Percentiles rank a stretch among this genome's conserved stretches.
Evolutionary conservation across 2,797 vertebrate genomes (phyloP).

Genomic region (Carcharodon carcharias): DNA sequence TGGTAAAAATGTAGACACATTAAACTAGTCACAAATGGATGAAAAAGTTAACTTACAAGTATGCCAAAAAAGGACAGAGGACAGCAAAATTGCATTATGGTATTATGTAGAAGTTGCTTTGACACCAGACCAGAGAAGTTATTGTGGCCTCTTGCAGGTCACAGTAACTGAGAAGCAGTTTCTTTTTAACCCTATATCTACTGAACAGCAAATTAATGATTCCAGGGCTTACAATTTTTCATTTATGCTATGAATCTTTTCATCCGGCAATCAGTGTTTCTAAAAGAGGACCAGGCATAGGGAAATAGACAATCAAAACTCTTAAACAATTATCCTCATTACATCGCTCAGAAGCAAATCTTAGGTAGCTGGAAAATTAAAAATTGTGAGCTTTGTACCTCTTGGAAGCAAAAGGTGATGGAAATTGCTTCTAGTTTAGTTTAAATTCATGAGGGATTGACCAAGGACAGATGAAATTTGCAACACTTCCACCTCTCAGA

Average conservation of each 20-base stretch:
- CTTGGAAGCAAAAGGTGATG: no score
- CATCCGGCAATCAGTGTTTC: not conserved
- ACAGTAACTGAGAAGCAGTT: not conserved
- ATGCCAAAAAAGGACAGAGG: not conserved
- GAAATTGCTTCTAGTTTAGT: not conserved
- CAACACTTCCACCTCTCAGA: no score
- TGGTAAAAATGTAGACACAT: conserved; percentile 18
- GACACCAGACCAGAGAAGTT: not conserved
- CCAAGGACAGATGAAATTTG: not conserved
- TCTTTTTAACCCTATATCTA: not conserved
- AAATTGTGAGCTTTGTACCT: not conserved
- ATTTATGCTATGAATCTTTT: not conserved
- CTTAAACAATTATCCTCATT: conserved; percentile 9
- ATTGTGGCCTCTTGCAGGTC: not conserved
- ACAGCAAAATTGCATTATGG: not conserved
- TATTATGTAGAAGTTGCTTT: not conserved
- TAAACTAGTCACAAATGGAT: conserved; percentile 11
- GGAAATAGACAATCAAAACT: not conserved
- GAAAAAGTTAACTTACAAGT: conserved; percentile 3
- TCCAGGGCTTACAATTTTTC: not conserved
- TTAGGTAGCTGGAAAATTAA: not conserved
- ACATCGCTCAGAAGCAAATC: not conserved
- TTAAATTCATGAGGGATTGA: not conserved
- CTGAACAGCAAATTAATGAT: not conserved
- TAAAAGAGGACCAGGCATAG: not conserved